These are phyloP conservation scores for Entomobrya multifasciata DNA, from an alignment of 2,888 invertebrate species.

Conservation along the genomic window DNA sequence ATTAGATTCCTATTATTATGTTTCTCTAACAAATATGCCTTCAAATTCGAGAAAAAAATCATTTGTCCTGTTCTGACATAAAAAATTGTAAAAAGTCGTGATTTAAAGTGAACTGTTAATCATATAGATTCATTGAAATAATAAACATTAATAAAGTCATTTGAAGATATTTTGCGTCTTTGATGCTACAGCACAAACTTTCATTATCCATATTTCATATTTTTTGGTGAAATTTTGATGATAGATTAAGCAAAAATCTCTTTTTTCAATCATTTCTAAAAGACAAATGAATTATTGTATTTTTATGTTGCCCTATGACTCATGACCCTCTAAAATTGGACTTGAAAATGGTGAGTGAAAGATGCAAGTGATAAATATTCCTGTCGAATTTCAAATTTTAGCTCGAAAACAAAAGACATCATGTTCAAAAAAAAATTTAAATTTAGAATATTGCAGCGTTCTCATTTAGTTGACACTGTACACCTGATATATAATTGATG, in stretches of 20 bases:
- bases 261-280: not conserved
- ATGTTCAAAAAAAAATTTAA: too few species aligned
- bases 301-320: too few species aligned
- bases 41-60: conserved; percentile 43
- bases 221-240: not conserved
- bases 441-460: too few species aligned
- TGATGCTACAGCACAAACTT: not conserved
- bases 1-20: conserved; percentile 64
- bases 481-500: conserved; percentile 37
- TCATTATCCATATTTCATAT: conserved; percentile 10
- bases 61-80: conserved; percentile 50
- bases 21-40: conserved; percentile 35
- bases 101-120: conserved; percentile 54
- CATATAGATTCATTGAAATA: conserved; percentile 21
- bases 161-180: too few species aligned
- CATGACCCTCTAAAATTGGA: too few species aligned
- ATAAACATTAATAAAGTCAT: conserved; percentile 9
- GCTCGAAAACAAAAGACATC: too few species aligned
- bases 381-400: too few species aligned
- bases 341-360: too few species aligned
- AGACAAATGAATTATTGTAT: not conserved
- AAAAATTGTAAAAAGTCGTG: conserved; percentile 33
- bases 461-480: too few species aligned
- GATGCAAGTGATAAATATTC: too few species aligned
- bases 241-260: too few species aligned